Conservation (phyloP, 2,888 invertebrate species). For the Hesperia comma region DNA sequence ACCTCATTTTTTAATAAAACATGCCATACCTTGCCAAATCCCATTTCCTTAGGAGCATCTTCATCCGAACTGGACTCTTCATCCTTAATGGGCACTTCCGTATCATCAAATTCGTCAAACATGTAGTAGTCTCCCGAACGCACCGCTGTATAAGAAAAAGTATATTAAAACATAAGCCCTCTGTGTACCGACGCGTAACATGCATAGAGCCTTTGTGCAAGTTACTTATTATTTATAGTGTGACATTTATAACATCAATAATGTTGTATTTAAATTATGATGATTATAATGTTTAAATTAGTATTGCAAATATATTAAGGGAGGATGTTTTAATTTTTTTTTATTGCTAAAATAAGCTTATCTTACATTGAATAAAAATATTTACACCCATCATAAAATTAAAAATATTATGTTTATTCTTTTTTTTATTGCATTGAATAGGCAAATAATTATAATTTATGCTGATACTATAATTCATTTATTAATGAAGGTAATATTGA, state of each 20-base stretch:
- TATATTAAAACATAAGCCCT: slow-evolving; percentile 26
- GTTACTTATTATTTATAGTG: not conserved
- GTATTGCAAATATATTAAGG: too few species aligned
- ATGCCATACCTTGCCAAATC: slow-evolving; percentile 77
- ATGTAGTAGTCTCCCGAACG: slow-evolving; percentile 99
- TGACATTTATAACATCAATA: not conserved
- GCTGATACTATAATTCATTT: too few species aligned
- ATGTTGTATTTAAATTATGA: too few species aligned
- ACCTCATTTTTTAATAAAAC: not conserved
- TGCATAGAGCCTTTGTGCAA: slow-evolving; percentile 8
- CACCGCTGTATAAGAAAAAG: slow-evolving; percentile 87
- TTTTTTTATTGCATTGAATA: too few species aligned
- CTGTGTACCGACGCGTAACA: not conserved
- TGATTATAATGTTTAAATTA: too few species aligned
- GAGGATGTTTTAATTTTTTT: too few species aligned
- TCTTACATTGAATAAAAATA: too few species aligned
- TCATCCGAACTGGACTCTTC: slow-evolving; percentile 85
- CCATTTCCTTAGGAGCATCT: slow-evolving; percentile 79
- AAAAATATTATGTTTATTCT: too few species aligned
- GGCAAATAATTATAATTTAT: too few species aligned
- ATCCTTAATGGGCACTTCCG: slow-evolving; percentile 87
- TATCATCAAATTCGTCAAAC: slow-evolving; percentile 97
- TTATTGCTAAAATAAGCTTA: too few species aligned
- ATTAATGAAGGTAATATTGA: not conserved
- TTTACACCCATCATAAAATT: too few species aligned